Conservation (phyloP, 2,797 vertebrate genomes). For the Eleutherodactylus coqui region DNA sequence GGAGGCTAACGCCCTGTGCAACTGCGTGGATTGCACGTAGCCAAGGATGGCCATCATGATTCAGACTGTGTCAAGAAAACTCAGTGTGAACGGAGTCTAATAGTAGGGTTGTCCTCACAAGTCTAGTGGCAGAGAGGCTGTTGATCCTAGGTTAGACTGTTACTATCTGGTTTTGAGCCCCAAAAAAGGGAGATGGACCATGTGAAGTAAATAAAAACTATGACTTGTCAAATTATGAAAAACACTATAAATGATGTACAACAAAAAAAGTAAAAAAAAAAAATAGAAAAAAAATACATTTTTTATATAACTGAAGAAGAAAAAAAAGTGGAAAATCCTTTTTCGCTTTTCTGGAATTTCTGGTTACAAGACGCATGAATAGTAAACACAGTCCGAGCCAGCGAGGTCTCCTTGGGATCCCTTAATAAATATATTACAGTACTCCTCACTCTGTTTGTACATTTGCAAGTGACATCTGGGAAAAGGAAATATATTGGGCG, state of each 20-base stretch:
- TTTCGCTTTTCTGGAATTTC: background rate
- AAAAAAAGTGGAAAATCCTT: background rate
- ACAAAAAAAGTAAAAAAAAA: background rate
- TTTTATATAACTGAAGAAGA: background rate
- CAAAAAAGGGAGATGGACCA: no score
- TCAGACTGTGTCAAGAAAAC: no score
- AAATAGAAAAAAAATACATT: background rate
- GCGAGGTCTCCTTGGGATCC: background rate
- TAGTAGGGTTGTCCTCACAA: no score
- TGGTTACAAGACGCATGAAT: background rate
- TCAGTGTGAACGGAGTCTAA: no score
- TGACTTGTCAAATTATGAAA: no score
- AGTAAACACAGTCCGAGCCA: background rate
- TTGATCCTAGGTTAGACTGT: no score
- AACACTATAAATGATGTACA: background rate
- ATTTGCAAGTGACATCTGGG: conserved; percentile 46
- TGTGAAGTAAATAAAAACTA: no score
- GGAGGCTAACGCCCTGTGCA: no score
- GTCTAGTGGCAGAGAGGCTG: no score
- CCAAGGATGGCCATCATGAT: no score
- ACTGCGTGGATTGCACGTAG: no score
- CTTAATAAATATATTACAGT: background rate
- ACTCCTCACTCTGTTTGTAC: background rate
- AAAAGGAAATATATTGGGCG: conserved; percentile 57
- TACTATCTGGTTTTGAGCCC: no score